Evolutionary conservation across 2,888 invertebrate genomes (phyloP), one percentile per base, ranked within the genome.

Genomic region (Luperina testacea): DNA sequence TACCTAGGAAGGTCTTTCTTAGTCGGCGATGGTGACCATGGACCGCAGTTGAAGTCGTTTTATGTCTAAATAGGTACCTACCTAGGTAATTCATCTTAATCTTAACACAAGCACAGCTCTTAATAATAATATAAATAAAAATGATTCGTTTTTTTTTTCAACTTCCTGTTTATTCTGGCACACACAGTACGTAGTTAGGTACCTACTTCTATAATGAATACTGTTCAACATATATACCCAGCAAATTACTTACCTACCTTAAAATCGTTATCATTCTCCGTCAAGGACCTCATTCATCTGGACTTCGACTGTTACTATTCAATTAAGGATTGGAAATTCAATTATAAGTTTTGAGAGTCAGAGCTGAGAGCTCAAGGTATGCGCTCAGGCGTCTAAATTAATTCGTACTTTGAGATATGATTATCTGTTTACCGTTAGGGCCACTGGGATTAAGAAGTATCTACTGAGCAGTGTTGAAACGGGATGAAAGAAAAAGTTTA

Each of bases 271-370:
- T 86, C 87, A 87, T 83, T 84, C 81, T 71, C 70, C 87, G 84
- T 87, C 86, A 90, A 91, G 90, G 87, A 92, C 90, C 90, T 89
- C 88, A 92, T 92, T 93, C 92, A 93, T 92, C 90, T 91, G 91
- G 92, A 92, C 92, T 94, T 92, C 90, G 92, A 93, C 93, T 94
- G 94, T 93, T 94, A 93, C 94, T 91, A 92, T 94, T 94, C 93
- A 94, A 94, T 94, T 94, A 94, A 90, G 92, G 92, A 93, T 93
- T 93, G 89, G 89, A 91, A 91, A 94, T 94, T 94, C 93, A 94
- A 94, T 94, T 94, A 94, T 93, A 94, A 94, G 93, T 94, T 94
- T 93, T 90, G 92, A 92, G 92, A 92, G 91, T 88, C 90, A 87
- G 90, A 90, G 81, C 86, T 89, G 87, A 87, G 88, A 90, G 90